Conservation (phyloP, 2,113 vertebrate genomes). For the Erinaceus europaeus region DNA sequence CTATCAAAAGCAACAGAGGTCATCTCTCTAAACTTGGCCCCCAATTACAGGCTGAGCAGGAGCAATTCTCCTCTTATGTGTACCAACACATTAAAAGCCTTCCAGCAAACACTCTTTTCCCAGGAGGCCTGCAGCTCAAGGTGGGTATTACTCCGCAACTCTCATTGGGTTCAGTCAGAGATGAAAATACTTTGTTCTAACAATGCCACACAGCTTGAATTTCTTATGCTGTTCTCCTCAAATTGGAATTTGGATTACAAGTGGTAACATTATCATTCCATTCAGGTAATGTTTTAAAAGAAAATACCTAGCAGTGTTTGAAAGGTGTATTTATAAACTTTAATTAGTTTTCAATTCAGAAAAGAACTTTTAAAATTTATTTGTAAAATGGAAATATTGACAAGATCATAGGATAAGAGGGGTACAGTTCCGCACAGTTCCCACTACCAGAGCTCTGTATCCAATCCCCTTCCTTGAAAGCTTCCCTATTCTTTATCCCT, state of each 20-base stretch:
- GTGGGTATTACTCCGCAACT: constrained; percentile 39
- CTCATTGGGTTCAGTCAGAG: neutral
- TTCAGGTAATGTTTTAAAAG: constrained; percentile 3
- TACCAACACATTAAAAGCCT: constrained; percentile 63
- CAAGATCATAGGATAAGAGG: too few relatives aligned
- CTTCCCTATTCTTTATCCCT: too few relatives aligned
- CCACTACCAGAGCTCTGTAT: too few relatives aligned
- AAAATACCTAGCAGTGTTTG: constrained; percentile 14
- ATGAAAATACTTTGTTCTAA: neutral
- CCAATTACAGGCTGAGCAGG: constrained; percentile 70
- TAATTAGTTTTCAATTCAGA: neutral
- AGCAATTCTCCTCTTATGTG: constrained; percentile 58
- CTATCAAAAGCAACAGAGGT: constrained; percentile 73
- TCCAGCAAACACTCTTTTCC: constrained; percentile 8
- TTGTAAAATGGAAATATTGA: too few relatives aligned
- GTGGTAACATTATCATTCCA: neutral
- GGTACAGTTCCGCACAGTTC: too few relatives aligned
- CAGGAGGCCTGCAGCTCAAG: constrained; percentile 60
- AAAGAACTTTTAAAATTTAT: too few relatives aligned
- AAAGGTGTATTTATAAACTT: constrained; percentile 16
- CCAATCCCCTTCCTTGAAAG: too few relatives aligned
- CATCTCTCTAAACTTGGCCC: constrained; percentile 66
- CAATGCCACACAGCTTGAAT: constrained; percentile 25
- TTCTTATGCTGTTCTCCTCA: constrained; percentile 31
- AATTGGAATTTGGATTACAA: neutral